phyloP scores from a whole-genome alignment of 2,888 invertebrate genomes.

The Melipona beecheii region DNA sequence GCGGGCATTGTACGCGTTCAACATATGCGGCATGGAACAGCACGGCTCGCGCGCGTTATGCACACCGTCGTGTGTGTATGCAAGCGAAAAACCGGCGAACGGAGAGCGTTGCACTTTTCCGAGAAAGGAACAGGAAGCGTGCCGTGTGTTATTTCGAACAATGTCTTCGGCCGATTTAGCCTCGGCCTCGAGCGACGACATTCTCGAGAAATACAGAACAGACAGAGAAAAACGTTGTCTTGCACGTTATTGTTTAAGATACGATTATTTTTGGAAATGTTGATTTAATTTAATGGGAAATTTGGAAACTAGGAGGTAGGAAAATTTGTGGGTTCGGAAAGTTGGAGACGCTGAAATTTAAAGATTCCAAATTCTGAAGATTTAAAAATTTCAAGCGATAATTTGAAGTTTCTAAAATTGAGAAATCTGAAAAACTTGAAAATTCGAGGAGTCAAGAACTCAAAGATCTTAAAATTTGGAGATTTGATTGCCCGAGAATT shows the following conservation, averaged over 20 bases:
- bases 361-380: background rate
- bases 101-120: slow-evolving; percentile 37
- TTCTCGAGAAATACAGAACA: background rate
- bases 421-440: no score
- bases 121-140: slow-evolving; percentile 29
- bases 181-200: slow-evolving; percentile 40
- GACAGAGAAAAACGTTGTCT: background rate
- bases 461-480: no score
- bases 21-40: slow-evolving; percentile 42
- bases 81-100: slow-evolving; percentile 24
- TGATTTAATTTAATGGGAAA: background rate
- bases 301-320: background rate
- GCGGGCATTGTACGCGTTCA: slow-evolving; percentile 51
- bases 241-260: background rate
- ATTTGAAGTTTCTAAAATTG: background rate
- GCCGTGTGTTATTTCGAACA: slow-evolving; percentile 46
- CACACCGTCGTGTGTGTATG: background rate
- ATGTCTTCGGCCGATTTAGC: slow-evolving; percentile 22
- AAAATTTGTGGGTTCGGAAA: background rate
- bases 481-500: no score
- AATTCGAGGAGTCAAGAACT: no score
- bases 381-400: background rate
- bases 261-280: background rate
- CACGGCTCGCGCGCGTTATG: slow-evolving; percentile 27
- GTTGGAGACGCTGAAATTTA: background rate